These are phyloP conservation scores for Scomber scombrus DNA, from an alignment of 2,113 vertebrate genomes.

Conservation along the genomic window DNA sequence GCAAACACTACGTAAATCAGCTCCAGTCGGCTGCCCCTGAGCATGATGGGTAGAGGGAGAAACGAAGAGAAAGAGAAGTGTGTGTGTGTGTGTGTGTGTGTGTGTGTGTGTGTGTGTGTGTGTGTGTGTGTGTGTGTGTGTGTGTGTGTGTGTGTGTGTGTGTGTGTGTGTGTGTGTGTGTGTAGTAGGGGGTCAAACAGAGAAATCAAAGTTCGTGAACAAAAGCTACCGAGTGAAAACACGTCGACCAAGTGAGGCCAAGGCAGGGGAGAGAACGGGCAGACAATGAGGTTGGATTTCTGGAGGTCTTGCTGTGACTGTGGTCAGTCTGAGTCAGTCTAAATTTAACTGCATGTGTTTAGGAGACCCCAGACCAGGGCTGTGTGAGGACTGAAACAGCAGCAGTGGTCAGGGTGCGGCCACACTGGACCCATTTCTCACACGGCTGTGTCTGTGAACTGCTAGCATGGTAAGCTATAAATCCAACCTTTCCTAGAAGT, in stretches of 20 bases:
- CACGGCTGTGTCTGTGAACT: constrained; percentile 43
- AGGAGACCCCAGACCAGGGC: constrained; percentile 59
- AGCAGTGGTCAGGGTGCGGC: constrained; percentile 69
- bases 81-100: not conserved
- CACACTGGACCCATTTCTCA: constrained; percentile 51
- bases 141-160: too few species aligned
- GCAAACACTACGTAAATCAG: constrained; percentile 72
- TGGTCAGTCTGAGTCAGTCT: constrained; percentile 56
- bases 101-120: not conserved
- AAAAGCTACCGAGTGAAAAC: constrained; percentile 45
- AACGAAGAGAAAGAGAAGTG: not conserved
- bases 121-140: too few species aligned
- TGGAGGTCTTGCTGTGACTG: constrained; percentile 59
- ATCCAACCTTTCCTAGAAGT: constrained; percentile 32
- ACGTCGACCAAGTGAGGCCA: not conserved
- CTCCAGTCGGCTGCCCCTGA: constrained; percentile 51
- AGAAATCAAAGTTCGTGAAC: constrained; percentile 13
- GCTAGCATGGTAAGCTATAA: constrained; percentile 28
- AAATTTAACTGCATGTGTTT: constrained; percentile 75
- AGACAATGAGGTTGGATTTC: constrained; percentile 40
- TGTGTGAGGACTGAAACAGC: constrained; percentile 58
- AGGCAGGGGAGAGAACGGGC: constrained; percentile 2
- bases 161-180: too few species aligned
- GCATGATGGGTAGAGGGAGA: constrained; percentile 41
- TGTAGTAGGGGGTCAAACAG: constrained; percentile 11